Conservation (phyloP, 2,888 invertebrate species). For the Scrobipalpa costella region DNA sequence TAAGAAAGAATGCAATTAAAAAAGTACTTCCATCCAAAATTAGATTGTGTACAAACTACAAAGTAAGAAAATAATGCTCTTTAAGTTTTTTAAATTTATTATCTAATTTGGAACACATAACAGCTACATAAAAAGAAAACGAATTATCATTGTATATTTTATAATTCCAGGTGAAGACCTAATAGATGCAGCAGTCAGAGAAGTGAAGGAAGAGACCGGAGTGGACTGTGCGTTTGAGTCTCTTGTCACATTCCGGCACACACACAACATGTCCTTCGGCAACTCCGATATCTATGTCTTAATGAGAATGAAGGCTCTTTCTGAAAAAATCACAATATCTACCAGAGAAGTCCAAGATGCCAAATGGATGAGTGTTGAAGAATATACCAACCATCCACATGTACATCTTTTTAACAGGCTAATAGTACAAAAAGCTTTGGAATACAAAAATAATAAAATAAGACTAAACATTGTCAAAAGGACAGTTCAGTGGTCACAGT, state of each 20-base stretch:
- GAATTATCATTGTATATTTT: not conserved
- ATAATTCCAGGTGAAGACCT: constrained; percentile 88
- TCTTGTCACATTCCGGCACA: constrained; percentile 88
- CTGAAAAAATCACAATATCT: constrained; percentile 83
- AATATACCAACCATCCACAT: constrained; percentile 85
- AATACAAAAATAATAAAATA: constrained; percentile 81
- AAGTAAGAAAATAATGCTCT: too few relatives aligned
- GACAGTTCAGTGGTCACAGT: constrained; percentile 62
- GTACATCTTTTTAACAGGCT: constrained; percentile 87
- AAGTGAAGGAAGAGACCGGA: constrained; percentile 95
- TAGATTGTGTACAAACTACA: not conserved
- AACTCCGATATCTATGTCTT: constrained; percentile 94
- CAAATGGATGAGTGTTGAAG: constrained; percentile 90
- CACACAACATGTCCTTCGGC: constrained; percentile 87
- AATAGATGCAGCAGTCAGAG: constrained; percentile 89
- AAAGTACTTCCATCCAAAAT: not conserved
- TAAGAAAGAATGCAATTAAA: too few relatives aligned
- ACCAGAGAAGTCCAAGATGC: constrained; percentile 88
- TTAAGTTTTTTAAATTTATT: too few relatives aligned
- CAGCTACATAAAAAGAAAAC: too few relatives aligned
- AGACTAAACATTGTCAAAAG: constrained; percentile 81
- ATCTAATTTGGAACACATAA: too few relatives aligned
- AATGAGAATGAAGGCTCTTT: constrained; percentile 85
- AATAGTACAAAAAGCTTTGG: constrained; percentile 83
- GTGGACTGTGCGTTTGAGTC: constrained; percentile 87